A percentile compares a stretch with the other conserved stretches of the same genome.
Evolutionary conservation across 2,113 vertebrate genomes (phyloP).

Genomic region (Siniperca chuatsi): DNA sequence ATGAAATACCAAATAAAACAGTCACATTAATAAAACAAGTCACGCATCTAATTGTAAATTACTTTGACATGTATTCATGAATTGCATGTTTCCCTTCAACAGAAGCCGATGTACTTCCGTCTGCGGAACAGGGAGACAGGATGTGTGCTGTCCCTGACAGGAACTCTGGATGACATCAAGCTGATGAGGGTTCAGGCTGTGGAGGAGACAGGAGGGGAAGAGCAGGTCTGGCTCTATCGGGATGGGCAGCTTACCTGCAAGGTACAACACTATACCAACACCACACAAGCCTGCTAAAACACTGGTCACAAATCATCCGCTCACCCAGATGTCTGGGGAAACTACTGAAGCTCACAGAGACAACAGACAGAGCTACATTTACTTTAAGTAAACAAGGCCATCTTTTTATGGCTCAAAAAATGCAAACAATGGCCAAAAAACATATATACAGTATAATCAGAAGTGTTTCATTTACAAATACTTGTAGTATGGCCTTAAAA

Average conservation of each 20-base stretch:
- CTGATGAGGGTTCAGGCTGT: constrained; percentile 91
- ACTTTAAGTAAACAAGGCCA: background rate
- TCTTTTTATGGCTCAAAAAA: background rate
- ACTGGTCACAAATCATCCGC: background rate
- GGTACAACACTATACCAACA: constrained; percentile 75
- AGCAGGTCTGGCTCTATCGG: constrained; percentile 94
- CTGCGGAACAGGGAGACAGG: constrained; percentile 90
- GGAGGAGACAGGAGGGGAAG: constrained; percentile 88
- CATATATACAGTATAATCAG: background rate
- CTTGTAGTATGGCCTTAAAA: background rate
- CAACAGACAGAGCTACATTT: background rate
- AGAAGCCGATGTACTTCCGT: constrained; percentile 91
- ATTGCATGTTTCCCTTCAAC: constrained; percentile 37
- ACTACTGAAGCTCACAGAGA: background rate
- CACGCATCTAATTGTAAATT: background rate
- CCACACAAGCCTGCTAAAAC: background rate
- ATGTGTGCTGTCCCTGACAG: constrained; percentile 89
- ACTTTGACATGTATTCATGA: background rate
- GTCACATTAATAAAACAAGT: background rate
- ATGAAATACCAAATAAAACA: background rate
- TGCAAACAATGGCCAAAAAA: background rate
- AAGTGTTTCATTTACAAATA: background rate
- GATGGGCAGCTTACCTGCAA: constrained; percentile 90
- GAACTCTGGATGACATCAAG: constrained; percentile 91
- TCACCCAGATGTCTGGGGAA: background rate